Evolutionary conservation across 2,113 vertebrate species (phyloP).

Genomic region (Sporophila hypoxantha): DNA sequence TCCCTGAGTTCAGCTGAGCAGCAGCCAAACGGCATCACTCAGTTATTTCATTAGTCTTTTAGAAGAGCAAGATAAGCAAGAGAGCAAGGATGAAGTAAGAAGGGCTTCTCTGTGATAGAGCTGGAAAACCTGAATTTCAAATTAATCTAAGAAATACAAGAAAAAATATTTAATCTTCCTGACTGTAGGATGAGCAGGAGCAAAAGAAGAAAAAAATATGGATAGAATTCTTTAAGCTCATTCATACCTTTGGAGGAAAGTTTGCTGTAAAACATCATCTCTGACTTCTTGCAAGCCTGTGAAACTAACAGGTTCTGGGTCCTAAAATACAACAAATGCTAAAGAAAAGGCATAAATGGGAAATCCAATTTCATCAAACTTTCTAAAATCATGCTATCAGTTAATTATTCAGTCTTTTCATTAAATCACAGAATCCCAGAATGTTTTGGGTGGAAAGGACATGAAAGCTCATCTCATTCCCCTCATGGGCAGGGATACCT

Average conservation of each 20-base stretch:
- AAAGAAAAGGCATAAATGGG: neutral
- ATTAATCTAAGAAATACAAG: neutral
- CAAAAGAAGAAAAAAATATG: neutral
- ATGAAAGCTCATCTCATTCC: neutral
- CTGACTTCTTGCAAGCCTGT: neutral
- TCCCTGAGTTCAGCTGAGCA: neutral
- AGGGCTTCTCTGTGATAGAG: neutral
- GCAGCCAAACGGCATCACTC: slow-evolving; percentile 10
- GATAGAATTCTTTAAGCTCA: neutral
- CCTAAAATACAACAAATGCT: neutral
- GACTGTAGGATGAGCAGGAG: neutral
- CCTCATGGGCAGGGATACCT: neutral
- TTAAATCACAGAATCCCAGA: neutral
- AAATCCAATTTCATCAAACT: neutral
- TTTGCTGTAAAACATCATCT: neutral
- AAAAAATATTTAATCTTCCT: neutral
- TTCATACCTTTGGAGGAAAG: neutral
- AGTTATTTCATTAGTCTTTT: slow-evolving; percentile 7
- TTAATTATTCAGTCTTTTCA: neutral
- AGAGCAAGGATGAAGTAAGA: neutral
- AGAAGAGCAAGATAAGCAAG: slow-evolving; percentile 1
- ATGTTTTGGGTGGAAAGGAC: neutral
- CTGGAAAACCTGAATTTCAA: neutral
- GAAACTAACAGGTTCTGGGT: neutral
- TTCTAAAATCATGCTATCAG: neutral